phyloP scores from a whole-genome alignment of 2,113 vertebrate genomes.

The Pangasianodon gigas region DNA sequence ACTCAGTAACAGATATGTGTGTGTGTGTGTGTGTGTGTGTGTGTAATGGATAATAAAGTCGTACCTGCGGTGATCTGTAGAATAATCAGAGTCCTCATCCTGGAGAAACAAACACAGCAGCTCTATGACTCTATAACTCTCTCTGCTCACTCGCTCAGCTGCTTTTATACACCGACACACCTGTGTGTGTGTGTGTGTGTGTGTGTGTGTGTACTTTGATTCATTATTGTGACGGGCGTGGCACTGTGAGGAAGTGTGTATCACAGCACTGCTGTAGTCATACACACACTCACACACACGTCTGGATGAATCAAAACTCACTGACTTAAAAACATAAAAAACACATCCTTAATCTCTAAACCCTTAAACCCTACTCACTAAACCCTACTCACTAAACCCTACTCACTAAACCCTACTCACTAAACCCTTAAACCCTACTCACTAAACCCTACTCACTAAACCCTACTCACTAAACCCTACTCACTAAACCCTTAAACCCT shows the following conservation, averaged over 20 bases:
- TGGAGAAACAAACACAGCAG: neutral
- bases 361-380: neutral
- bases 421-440: neutral
- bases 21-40: slow-evolving; percentile 4
- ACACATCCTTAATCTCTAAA: neutral
- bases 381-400: neutral
- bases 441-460: neutral
- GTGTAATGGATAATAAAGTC: neutral
- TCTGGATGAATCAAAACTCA: neutral
- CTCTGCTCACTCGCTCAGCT: neutral
- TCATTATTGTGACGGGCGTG: slow-evolving; percentile 27
- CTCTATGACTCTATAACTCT: neutral
- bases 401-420: no score
- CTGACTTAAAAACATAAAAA: neutral
- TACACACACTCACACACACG: neutral
- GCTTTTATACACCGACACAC: slow-evolving; percentile 19
- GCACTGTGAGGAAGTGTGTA: slow-evolving; percentile 19
- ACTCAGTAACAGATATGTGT: neutral
- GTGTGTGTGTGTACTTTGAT: slow-evolving; percentile 9
- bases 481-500: no score
- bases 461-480: no score
- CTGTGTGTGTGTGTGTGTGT: neutral
- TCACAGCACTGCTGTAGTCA: slow-evolving; percentile 1
- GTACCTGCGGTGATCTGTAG: slow-evolving; percentile 66
- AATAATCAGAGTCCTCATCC: slow-evolving; percentile 62